Percentiles rank a stretch among this genome's conserved stretches.
These are phyloP conservation scores for Platerodrilus igneus DNA, from an alignment of 2,888 invertebrate species.

Conservation along the genomic window DNA sequence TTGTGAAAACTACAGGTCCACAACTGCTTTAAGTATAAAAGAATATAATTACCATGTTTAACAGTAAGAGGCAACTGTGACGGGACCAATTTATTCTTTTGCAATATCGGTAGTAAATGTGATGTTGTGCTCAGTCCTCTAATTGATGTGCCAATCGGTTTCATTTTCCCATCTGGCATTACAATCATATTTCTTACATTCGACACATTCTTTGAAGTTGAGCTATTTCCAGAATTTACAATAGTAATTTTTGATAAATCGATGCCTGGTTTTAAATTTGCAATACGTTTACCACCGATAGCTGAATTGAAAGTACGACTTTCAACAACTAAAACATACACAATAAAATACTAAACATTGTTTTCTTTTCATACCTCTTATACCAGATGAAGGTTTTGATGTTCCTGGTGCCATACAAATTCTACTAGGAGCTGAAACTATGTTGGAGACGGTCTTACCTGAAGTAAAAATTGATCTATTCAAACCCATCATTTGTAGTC, in stretches of 20 bases:
- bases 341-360: background rate
- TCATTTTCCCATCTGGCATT: constrained; percentile 43
- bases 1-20: too few species aligned
- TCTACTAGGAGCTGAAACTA: too few species aligned
- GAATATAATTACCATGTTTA: constrained; percentile 12
- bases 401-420: constrained; percentile 3
- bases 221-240: constrained; percentile 32
- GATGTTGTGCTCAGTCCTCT: constrained; percentile 29
- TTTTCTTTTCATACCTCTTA: constrained; percentile 11
- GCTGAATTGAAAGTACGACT: constrained; percentile 40
- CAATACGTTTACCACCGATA: constrained; percentile 34
- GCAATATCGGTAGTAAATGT: constrained; percentile 26
- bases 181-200: constrained; percentile 38
- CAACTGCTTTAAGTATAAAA: background rate
- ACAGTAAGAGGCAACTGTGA: background rate
- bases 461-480: constrained; percentile 32
- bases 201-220: constrained; percentile 23
- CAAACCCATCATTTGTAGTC: constrained; percentile 34
- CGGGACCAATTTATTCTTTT: constrained; percentile 11
- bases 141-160: constrained; percentile 28
- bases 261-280: too few species aligned
- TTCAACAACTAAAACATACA: constrained; percentile 40
- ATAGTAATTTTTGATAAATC: constrained; percentile 42
- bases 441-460: constrained; percentile 31
- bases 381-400: constrained; percentile 5